Base-by-base conservation (phyloP, 2,797 vertebrate species). In the Lithobates sylvaticus region DNA sequence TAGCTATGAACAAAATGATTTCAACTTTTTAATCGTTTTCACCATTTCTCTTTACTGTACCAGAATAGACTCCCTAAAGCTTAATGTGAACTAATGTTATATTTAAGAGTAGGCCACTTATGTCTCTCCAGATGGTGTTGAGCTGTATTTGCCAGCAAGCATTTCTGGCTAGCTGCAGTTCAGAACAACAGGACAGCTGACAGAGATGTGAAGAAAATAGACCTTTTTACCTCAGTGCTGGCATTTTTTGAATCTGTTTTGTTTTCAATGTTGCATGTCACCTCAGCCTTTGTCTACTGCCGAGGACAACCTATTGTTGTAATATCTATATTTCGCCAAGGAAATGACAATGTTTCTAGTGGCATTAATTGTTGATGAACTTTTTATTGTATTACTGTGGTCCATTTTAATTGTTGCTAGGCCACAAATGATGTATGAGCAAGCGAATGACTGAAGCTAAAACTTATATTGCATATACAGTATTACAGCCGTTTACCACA, bases 11-110 rank as follows among this genome's bases (percentile, higher is more conserved):
- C 42, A 74, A 82, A 93, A 92, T 83, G 91, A 94, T 88, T 89
- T 84, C 82, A 93, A 94, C 90, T 88, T 95, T 92, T 93, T 93
- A 94, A 89, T 94, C 94, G 94, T 92, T 96, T 97, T 92, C 93
- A 92, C 93, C 95, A 92, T 93, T 90, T 84, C 90, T 93, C 93
- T 93, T 76, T 81, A 61, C 74, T 69, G 75, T 89, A 84, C 71
- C 29, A 61, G 69, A 67, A 78, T 83, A 82, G 32, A 89, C 88
- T 89, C 73, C 90, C 89, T 88, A 87, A 83, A 90, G 88, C 85
- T 91, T 91, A 88, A 91, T 86, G 86, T 83, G 85, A 88, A 77
- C 88, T 89, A 91, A 90, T 85, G 94, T 93, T 94, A 90, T 83
- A 54, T 77, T 27, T 69, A 81, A 47, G 23, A 26, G 47, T 61